Conservation (phyloP, 2,113 vertebrate genomes). For the Nesoenas mayeri region DNA sequence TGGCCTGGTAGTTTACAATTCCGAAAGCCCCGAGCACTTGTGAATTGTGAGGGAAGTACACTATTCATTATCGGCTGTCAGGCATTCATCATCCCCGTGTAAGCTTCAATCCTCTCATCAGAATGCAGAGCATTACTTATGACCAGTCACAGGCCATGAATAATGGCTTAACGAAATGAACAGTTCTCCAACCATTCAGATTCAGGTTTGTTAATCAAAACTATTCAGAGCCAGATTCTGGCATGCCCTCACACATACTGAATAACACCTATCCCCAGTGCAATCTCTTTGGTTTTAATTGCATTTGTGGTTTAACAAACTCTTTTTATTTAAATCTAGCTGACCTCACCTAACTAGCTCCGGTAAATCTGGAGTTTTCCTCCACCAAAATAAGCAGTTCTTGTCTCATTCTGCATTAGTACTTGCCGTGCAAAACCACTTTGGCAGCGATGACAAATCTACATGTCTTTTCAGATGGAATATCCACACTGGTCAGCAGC, state of each 20-base stretch:
- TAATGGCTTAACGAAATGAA: slow-evolving; percentile 67
- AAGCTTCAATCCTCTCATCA: slow-evolving; percentile 65
- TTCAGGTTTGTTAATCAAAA: slow-evolving; percentile 57
- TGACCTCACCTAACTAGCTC: neutral
- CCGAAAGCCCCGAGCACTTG: slow-evolving; percentile 43
- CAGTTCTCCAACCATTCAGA: slow-evolving; percentile 48
- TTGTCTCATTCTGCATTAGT: neutral
- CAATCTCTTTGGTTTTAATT: neutral
- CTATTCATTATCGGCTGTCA: slow-evolving; percentile 68
- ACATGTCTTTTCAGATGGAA: neutral
- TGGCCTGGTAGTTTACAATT: slow-evolving; percentile 55
- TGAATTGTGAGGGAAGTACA: slow-evolving; percentile 59
- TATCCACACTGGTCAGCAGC: neutral
- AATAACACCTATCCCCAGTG: neutral
- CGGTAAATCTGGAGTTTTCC: neutral
- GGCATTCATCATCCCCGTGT: slow-evolving; percentile 57
- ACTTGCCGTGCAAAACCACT: neutral
- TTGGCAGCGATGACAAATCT: neutral
- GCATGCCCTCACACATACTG: neutral
- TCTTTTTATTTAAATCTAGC: neutral
- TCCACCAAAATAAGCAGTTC: neutral
- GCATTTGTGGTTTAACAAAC: neutral
- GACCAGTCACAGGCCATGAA: slow-evolving; percentile 62
- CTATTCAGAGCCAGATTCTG: slow-evolving; percentile 42
- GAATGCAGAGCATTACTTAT: slow-evolving; percentile 66